Evolutionary conservation across 2,888 invertebrate genomes (phyloP).

Genomic region (Liopterus haemorrhoidalis): DNA sequence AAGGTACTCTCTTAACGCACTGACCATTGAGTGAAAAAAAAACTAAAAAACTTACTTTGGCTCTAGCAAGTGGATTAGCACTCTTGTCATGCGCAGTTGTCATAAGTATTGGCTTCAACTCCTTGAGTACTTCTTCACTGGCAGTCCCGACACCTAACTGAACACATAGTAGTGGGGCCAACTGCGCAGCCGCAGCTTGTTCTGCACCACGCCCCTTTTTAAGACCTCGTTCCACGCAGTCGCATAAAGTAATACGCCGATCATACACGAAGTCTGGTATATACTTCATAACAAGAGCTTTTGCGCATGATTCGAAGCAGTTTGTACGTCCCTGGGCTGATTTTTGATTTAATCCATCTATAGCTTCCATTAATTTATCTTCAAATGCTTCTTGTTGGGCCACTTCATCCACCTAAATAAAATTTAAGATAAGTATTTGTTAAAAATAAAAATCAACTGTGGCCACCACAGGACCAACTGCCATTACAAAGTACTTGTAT

Average conservation of each 20-base stretch:
- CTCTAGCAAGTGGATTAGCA: slow-evolving; percentile 67
- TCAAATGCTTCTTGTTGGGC: slow-evolving; percentile 70
- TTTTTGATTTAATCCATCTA: slow-evolving; percentile 86
- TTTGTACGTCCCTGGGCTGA: slow-evolving; percentile 74
- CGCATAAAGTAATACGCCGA: slow-evolving; percentile 72
- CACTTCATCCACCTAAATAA: slow-evolving; percentile 57
- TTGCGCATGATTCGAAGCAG: slow-evolving; percentile 65
- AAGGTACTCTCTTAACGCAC: no score
- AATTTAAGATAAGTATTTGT: slow-evolving; percentile 31
- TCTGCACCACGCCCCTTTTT: slow-evolving; percentile 80
- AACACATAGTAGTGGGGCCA: slow-evolving; percentile 74
- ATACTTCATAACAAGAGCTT: slow-evolving; percentile 71
- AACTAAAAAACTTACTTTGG: slow-evolving; percentile 60
- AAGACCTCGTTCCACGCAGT: slow-evolving; percentile 68
- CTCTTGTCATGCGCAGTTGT: slow-evolving; percentile 69
- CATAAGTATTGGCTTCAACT: slow-evolving; percentile 66
- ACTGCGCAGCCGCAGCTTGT: slow-evolving; percentile 71
- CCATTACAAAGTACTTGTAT: no score
- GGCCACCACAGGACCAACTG: no score
- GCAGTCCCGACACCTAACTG: slow-evolving; percentile 68
- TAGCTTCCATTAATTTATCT: slow-evolving; percentile 78
- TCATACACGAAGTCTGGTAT: slow-evolving; percentile 70
- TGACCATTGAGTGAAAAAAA: not conserved
- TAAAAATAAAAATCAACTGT: no score
- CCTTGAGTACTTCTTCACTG: slow-evolving; percentile 63